A percentile compares a stretch with the other conserved stretches of the same genome.
Conservation (phyloP, 1,140 invertebrate genomes). For the Apis mellifera region Amel_HAv3.1 CM009938.2:11683001-11683500, state of each 20-base stretch:
- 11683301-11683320: slow-evolving; percentile 14
- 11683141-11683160: slow-evolving; percentile 28
- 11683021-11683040: slow-evolving; percentile 14
- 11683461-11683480: not conserved
- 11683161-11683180: slow-evolving; percentile 41
- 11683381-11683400: slow-evolving; percentile 62
- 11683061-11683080: slow-evolving; percentile 5
- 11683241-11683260: slow-evolving; percentile 60
- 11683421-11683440: not conserved
- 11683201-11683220: slow-evolving; percentile 71
- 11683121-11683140: slow-evolving; percentile 13
- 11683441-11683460: not conserved
- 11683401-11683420: slow-evolving; percentile 18
- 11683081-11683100: slow-evolving; percentile 10
- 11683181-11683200: slow-evolving; percentile 71
- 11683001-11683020: slow-evolving; percentile 35
- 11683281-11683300: slow-evolving; percentile 50
- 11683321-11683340: slow-evolving; percentile 12
- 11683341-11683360: slow-evolving; percentile 44
- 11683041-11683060: slow-evolving; percentile 13
- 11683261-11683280: slow-evolving; percentile 31
- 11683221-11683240: slow-evolving; percentile 63
- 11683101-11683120: slow-evolving; percentile 8
- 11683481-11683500: slow-evolving; percentile 36
- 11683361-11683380: slow-evolving; percentile 20